Evolutionary conservation across 1,140 invertebrate genomes (phyloP), one percentile per base, ranked within the genome.

Genomic region (Stegodyphus mimosarum): DNA sequence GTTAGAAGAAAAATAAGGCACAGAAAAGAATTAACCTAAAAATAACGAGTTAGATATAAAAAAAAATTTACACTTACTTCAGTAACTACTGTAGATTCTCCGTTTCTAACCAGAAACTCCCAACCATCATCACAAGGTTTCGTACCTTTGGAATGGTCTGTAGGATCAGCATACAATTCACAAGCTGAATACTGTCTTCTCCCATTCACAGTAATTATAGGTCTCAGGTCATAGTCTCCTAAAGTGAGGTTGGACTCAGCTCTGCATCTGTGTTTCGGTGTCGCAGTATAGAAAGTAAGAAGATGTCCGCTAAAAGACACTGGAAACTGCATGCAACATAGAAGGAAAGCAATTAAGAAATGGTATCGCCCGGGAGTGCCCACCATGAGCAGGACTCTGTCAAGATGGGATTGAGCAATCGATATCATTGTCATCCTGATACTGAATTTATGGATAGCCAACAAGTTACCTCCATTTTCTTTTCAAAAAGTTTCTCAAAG

Each of bases 351-450:
- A 15, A 92, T 87, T 18, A 92, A 80, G 15, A 92, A 78, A 87
- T 92, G 91, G 88, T 91, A 92, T 49, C 89, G 89, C 60, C 91
- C 91, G 49, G 90, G 90, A 52, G 97, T 92, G 99, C 97, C 90
- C 2, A 86, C 60, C 67, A 76, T 11, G 48, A 86, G 51, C 0
- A 86, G 60, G 66, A 78, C 33, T 6, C 69, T 13, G 49, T 86
- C 83, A 74, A 86, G 52, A 50, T 86, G 83, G n/a, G 83, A 86
- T 7, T 67, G 74, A 11, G 72, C 52, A 6, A 64, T 67, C 49
- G 81, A 50, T 60, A 84, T 48, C 63, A 66, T 55, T n/a, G 81
- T 84, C 81, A 84, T 84, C 66, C 55, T 81, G 7, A 71, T 11
- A 48, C 2, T 7, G n/a, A 50, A 48, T 10, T 1, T 13, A 15